Percentiles rank a stretch among this genome's conserved stretches.
Evolutionary conservation across 2,797 vertebrate species (phyloP).

Genomic region (Botia kubotai): DNA sequence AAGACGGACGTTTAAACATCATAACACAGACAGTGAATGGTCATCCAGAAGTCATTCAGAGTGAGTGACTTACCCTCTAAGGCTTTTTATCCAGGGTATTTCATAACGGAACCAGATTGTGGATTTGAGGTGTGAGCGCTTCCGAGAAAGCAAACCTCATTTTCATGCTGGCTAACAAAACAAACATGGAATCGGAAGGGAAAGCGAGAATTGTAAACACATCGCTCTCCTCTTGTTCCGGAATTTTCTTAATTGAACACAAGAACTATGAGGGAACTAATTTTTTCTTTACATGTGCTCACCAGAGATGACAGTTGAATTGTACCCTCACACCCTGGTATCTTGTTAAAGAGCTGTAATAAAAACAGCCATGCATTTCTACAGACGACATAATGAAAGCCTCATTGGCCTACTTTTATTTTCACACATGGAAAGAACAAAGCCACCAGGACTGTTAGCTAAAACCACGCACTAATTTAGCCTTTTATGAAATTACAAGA

Average conservation of each 20-base stretch:
- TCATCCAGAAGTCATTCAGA: slow-evolving; percentile 41
- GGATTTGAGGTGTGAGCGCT: slow-evolving; percentile 55
- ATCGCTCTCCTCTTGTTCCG: slow-evolving; percentile 13
- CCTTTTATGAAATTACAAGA: slow-evolving; percentile 31
- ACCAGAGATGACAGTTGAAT: slow-evolving; percentile 42
- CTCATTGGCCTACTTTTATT: slow-evolving; percentile 51
- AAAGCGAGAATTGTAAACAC: slow-evolving; percentile 60
- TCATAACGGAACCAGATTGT: slow-evolving; percentile 36
- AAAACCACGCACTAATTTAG: slow-evolving; percentile 35
- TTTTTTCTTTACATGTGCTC: slow-evolving; percentile 49
- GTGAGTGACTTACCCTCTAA: slow-evolving; percentile 43
- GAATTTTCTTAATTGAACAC: slow-evolving; percentile 55
- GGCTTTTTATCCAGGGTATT: slow-evolving; percentile 43
- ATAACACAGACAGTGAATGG: slow-evolving; percentile 2
- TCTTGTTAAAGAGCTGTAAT: slow-evolving; percentile 59
- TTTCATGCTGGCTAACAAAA: slow-evolving; percentile 58
- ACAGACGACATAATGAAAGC: slow-evolving; percentile 59
- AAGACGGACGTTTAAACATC: slow-evolving; percentile 8
- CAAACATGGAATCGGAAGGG: slow-evolving; percentile 58
- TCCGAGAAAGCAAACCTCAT: slow-evolving; percentile 49
- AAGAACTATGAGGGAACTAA: slow-evolving; percentile 38
- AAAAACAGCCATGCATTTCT: slow-evolving; percentile 56
- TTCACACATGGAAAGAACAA: slow-evolving; percentile 53
- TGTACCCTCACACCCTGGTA: slow-evolving; percentile 50
- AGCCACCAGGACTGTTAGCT: slow-evolving; percentile 41